A percentile compares a stretch with the other conserved stretches of the same genome.
Conservation (phyloP, 2,113 vertebrate species). For the Columbina picui region DNA sequence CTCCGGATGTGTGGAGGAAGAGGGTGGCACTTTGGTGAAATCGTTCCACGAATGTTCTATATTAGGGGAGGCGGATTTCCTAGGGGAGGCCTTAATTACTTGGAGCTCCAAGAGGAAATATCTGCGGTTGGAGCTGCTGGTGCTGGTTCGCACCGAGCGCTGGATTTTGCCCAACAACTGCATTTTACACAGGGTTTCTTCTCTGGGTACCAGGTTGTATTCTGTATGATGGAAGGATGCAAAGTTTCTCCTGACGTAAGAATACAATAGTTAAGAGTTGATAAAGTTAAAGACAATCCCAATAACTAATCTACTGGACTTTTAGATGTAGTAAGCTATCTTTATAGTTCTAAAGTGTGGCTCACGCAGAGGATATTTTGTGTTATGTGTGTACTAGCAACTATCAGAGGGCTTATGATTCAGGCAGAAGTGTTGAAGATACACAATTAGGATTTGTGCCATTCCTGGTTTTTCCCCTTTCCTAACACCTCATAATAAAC, state of each 20-base stretch:
- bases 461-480: neutral
- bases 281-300: neutral
- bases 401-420: neutral
- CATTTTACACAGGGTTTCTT: neutral
- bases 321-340: neutral
- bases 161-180: neutral
- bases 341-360: neutral
- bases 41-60: neutral
- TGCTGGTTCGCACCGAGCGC: rapidly evolving
- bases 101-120: neutral
- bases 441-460: neutral
- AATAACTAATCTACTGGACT: neutral
- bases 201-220: neutral
- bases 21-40: neutral
- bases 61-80: slow-evolving; percentile 3
- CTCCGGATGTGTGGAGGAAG: neutral
- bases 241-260: neutral
- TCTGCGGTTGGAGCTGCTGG: neutral
- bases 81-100: neutral
- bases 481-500: neutral
- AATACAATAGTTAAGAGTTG: neutral
- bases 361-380: neutral
- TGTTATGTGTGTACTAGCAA: neutral
- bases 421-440: neutral
- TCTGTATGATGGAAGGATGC: neutral